A percentile compares a stretch with the other conserved stretches of the same genome.
Evolutionary conservation across 2,113 vertebrate species (phyloP).

Genomic region (Nerophis lumbriciformis): DNA sequence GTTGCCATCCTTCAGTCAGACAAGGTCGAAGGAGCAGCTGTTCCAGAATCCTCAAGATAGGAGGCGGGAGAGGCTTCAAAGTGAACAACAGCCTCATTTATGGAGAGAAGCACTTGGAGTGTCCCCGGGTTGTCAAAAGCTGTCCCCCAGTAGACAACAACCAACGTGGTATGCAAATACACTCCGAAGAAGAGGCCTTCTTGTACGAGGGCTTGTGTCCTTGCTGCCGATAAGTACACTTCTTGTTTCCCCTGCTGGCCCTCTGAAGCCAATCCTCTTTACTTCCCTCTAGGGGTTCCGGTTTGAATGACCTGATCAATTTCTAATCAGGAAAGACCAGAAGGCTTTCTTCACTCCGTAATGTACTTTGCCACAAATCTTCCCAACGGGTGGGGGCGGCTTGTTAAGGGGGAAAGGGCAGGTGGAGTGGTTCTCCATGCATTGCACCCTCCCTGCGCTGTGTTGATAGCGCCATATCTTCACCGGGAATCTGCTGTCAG

Average conservation of each 20-base stretch:
- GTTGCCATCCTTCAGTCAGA: constrained; percentile 46
- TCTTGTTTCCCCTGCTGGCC: constrained; percentile 4
- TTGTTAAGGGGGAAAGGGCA: constrained; percentile 26
- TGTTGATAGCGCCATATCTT: constrained; percentile 24
- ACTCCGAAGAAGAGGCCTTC: constrained; percentile 24
- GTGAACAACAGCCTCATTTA: constrained; percentile 29
- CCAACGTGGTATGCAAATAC: constrained; percentile 41
- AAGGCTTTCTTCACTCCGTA: constrained; percentile 28
- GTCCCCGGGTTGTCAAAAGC: constrained; percentile 44
- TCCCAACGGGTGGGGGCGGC: constrained; percentile 18
- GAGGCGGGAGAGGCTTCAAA: constrained; percentile 27
- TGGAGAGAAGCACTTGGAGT: constrained; percentile 20
- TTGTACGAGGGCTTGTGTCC: constrained; percentile 28
- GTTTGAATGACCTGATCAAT: constrained; percentile 61
- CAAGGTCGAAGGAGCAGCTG: constrained; percentile 62
- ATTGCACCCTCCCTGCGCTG: constrained; percentile 14
- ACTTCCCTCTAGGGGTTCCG: constrained; percentile 29
- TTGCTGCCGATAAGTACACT: constrained; percentile 30
- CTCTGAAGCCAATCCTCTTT: constrained; percentile 41
- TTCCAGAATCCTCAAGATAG: constrained; percentile 30
- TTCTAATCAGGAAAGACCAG: constrained; percentile 54
- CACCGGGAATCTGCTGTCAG: constrained; percentile 23
- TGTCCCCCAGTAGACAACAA: constrained; percentile 34
- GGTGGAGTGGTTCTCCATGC: constrained; percentile 4
- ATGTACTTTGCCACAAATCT: constrained; percentile 40